Percentiles rank a stretch among this genome's conserved stretches.
Evolutionary conservation across 2,113 vertebrate species (phyloP).

Genomic region (Stigmatopora nigra): DNA sequence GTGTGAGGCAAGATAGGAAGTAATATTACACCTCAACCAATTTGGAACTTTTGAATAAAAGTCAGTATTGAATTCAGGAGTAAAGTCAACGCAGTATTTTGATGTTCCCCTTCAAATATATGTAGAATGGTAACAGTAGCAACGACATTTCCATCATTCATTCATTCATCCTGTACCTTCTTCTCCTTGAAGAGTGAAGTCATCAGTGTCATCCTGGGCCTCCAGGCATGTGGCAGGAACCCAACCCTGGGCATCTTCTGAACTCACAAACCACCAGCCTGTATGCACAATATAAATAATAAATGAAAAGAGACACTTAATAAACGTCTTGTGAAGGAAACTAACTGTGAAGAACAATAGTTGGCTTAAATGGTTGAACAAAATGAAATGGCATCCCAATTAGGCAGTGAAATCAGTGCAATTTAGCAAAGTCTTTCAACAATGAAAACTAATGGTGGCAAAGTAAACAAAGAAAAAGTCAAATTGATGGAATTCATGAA

Average conservation of each 20-base stretch:
- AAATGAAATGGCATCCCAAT: neutral
- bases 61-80: neutral
- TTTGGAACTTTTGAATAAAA: constrained; percentile 22
- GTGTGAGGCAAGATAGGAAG: constrained; percentile 74
- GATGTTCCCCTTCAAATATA: neutral
- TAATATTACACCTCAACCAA: constrained; percentile 52
- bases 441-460: neutral
- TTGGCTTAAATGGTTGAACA: neutral
- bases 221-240: constrained; percentile 95
- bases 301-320: neutral
- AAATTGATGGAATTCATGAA: neutral
- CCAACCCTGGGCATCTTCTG: constrained; percentile 92
- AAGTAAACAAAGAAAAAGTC: neutral
- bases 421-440: neutral
- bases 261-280: constrained; percentile 99
- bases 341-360: neutral
- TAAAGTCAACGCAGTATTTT: neutral
- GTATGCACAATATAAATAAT: neutral
- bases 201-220: constrained; percentile 89
- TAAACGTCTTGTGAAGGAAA: neutral
- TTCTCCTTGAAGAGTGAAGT: constrained; percentile 82
- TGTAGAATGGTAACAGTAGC: neutral
- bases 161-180: constrained; percentile 77
- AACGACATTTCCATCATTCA: neutral
- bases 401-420: neutral